phyloP scores from a whole-genome alignment of 2,888 invertebrate genomes.

The Drosophila bunnanda region DNA sequence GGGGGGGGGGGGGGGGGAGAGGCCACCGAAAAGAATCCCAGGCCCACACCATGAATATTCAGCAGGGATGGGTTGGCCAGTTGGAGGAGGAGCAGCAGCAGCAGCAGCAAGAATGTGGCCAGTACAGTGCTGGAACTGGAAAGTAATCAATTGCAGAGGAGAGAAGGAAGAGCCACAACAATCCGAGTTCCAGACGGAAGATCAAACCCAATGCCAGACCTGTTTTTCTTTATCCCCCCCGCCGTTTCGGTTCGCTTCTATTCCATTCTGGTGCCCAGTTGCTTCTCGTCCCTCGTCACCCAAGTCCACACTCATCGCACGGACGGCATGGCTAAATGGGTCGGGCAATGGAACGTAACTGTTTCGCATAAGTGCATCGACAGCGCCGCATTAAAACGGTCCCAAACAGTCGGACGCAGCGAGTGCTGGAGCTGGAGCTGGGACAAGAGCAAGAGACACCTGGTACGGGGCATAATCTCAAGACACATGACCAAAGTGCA shows the following conservation, averaged over 20 bases:
- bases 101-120: slow-evolving; percentile 28
- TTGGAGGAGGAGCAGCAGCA: background rate
- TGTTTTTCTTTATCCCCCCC: slow-evolving; percentile 34
- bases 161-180: slow-evolving; percentile 14
- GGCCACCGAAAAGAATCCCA: slow-evolving; percentile 14
- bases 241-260: slow-evolving; percentile 7
- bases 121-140: slow-evolving; percentile 35
- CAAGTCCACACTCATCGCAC: slow-evolving; percentile 4
- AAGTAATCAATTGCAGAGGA: slow-evolving; percentile 47
- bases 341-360: slow-evolving; percentile 82
- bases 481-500: slow-evolving; percentile 22
- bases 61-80: background rate
- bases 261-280: slow-evolving; percentile 1
- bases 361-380: slow-evolving; percentile 74
- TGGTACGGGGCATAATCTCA: slow-evolving; percentile 1
- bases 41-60: slow-evolving; percentile 33
- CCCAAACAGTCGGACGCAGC: background rate
- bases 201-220: slow-evolving; percentile 42
- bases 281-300: background rate
- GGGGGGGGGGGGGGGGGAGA: too few species aligned
- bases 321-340: slow-evolving; percentile 72
- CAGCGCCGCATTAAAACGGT: slow-evolving; percentile 47
- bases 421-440: background rate
- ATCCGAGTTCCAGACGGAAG: slow-evolving; percentile 16
- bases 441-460: slow-evolving; percentile 10